Conservation (phyloP, 2,797 vertebrate species). For the Betta splendens region DNA sequence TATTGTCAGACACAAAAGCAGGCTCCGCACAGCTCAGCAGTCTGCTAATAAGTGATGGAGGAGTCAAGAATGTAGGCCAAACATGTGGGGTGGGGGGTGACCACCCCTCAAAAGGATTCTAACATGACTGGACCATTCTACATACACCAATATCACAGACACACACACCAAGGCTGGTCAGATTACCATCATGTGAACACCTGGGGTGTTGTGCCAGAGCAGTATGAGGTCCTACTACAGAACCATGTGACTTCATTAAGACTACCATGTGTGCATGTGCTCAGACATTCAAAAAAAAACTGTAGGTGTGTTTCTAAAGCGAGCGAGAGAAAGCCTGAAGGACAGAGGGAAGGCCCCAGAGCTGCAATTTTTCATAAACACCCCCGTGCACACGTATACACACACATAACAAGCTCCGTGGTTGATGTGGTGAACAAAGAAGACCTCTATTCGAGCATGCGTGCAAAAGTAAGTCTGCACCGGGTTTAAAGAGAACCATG, state of each 20-base stretch:
- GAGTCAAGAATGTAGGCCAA: background rate
- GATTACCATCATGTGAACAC: slow-evolving; percentile 31
- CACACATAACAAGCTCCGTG: slow-evolving; percentile 17
- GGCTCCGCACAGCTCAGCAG: background rate
- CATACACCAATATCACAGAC: background rate
- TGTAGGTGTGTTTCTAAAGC: background rate
- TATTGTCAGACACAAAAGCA: background rate
- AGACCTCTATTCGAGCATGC: slow-evolving; percentile 69
- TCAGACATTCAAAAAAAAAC: slow-evolving; percentile 1
- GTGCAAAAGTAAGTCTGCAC: slow-evolving; percentile 62
- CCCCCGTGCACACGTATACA: slow-evolving; percentile 5
- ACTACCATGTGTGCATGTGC: slow-evolving; percentile 10
- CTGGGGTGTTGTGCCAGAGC: slow-evolving; percentile 23
- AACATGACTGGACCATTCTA: background rate
- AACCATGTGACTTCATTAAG: slow-evolving; percentile 49
- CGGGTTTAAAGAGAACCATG: slow-evolving; percentile 68
- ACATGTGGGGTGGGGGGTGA: background rate
- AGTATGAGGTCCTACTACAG: slow-evolving; percentile 20
- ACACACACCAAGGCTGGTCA: background rate
- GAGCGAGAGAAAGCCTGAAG: slow-evolving; percentile 4
- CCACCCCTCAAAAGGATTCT: background rate
- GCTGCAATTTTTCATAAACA: slow-evolving; percentile 36
- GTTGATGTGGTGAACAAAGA: slow-evolving; percentile 71
- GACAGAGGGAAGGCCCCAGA: slow-evolving; percentile 9
- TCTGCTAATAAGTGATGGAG: background rate